These are phyloP conservation scores for Mythimna impura DNA, from an alignment of 2,888 invertebrate species.

Conservation along the genomic window DNA sequence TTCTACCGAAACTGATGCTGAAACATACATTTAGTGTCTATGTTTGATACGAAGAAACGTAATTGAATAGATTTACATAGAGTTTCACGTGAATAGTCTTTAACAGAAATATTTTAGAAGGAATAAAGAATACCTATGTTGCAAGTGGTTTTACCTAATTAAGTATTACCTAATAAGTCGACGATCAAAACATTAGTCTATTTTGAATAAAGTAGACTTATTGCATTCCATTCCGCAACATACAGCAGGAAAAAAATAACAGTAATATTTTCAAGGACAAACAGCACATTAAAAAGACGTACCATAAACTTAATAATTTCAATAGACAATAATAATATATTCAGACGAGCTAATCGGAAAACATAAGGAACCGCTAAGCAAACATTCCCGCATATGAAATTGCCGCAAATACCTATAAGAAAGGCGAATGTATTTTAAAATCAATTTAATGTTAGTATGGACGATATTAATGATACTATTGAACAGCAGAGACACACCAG, in stretches of 20 bases:
- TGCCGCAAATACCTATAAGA: slow-evolving; percentile 42
- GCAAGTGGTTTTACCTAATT: neutral
- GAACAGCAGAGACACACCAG: slow-evolving; percentile 73
- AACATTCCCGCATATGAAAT: slow-evolving; percentile 53
- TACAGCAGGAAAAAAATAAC: neutral
- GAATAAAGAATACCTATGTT: neutral
- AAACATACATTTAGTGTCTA: no score
- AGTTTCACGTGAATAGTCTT: neutral
- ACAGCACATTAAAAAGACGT: neutral
- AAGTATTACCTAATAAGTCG: neutral
- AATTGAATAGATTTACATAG: no score
- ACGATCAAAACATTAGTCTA: neutral
- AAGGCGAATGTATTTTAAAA: slow-evolving; percentile 66
- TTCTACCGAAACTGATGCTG: no score
- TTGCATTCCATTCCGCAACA: neutral
- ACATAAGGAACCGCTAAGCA: slow-evolving; percentile 44
- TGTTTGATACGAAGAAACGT: no score
- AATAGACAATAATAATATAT: slow-evolving; percentile 30
- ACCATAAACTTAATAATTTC: slow-evolving; percentile 10
- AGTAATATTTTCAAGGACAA: slow-evolving; percentile 11
- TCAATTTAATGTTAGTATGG: slow-evolving; percentile 67
- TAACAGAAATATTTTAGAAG: neutral
- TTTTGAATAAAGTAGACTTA: neutral
- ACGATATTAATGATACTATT: slow-evolving; percentile 78
- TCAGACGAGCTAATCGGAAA: slow-evolving; percentile 39